phyloP scores from a whole-genome alignment of 1,140 invertebrate species.

The Scaptomyza montana region DNA sequence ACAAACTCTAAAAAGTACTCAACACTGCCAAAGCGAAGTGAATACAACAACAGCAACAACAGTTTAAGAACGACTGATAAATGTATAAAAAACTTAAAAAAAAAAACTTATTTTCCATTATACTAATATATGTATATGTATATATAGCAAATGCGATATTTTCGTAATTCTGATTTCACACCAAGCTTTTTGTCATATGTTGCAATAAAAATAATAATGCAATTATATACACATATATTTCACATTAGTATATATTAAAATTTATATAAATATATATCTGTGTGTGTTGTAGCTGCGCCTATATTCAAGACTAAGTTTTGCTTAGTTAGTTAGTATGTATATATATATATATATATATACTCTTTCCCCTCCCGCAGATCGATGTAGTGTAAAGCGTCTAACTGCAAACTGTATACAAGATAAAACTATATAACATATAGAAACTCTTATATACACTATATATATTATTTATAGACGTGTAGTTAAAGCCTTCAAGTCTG shows the following conservation, averaged over 20 bases:
- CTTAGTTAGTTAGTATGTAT: constrained; percentile 26
- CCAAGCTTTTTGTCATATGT: constrained; percentile 24
- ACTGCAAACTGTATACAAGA: constrained; percentile 40
- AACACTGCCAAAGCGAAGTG: constrained; percentile 74
- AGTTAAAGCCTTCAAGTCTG: constrained; percentile 22
- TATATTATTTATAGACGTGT: constrained; percentile 18
- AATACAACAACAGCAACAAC: constrained; percentile 27
- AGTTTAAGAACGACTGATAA: constrained; percentile 70
- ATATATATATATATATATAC: too few relatives aligned
- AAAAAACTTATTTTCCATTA: neutral
- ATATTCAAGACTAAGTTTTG: constrained; percentile 29
- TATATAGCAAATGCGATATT: constrained; percentile 6
- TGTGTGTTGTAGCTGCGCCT: constrained; percentile 33
- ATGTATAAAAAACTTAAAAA: constrained; percentile 21
- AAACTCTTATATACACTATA: constrained; percentile 10
- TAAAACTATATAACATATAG: too few relatives aligned
- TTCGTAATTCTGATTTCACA: constrained; percentile 31
- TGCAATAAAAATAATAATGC: constrained; percentile 23
- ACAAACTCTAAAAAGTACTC: constrained; percentile 35
- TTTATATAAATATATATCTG: constrained; percentile 18
- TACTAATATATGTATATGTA: constrained; percentile 4
- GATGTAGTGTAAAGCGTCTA: constrained; percentile 47
- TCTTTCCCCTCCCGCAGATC: neutral
- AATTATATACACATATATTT: constrained; percentile 1
- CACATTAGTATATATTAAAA: constrained; percentile 5